Conservation (phyloP, 2,888 invertebrate genomes). For the Phorcus lineatus region DNA sequence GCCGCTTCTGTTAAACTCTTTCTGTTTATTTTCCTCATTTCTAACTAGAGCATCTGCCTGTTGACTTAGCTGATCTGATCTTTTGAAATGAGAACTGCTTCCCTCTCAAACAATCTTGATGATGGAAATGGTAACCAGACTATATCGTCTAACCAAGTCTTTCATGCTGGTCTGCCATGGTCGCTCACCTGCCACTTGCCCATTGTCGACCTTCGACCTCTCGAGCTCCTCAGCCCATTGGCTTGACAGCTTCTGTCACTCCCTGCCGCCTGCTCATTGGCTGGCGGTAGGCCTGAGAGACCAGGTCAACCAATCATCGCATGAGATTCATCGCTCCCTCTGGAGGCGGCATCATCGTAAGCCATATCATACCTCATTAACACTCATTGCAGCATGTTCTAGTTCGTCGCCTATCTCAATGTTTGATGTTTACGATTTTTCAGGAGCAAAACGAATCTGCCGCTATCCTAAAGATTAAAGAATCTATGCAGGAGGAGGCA, state of each 20-base stretch:
- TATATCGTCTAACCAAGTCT: not conserved
- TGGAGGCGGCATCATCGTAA: conserved; percentile 12
- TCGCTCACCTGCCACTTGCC: not conserved
- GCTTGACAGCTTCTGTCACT: not conserved
- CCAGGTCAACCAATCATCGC: conserved; percentile 14
- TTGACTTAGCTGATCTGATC: not conserved
- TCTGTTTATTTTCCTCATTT: conserved; percentile 33
- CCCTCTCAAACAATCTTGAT: conserved; percentile 63
- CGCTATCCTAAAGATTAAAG: conserved; percentile 99
- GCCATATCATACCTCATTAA: conserved; percentile 16
- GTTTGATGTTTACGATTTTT: conserved; percentile 47
- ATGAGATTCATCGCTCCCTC: conserved; percentile 16
- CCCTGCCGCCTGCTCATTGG: not conserved
- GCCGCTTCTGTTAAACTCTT: conserved; percentile 31
- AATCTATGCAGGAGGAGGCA: conserved; percentile 99
- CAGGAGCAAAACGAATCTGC: conserved; percentile 92
- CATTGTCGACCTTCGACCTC: too few species aligned
- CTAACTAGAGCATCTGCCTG: conserved; percentile 40
- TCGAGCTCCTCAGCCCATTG: too few species aligned
- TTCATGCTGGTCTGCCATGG: not conserved
- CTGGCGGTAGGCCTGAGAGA: not conserved
- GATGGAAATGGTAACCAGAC: conserved; percentile 33
- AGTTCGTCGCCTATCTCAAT: conserved; percentile 25
- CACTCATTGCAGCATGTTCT: conserved; percentile 22
- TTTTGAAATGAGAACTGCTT: conserved; percentile 21